Base-by-base conservation (phyloP, 2,797 vertebrate species). In the Glyptemys insculpta region DNA sequence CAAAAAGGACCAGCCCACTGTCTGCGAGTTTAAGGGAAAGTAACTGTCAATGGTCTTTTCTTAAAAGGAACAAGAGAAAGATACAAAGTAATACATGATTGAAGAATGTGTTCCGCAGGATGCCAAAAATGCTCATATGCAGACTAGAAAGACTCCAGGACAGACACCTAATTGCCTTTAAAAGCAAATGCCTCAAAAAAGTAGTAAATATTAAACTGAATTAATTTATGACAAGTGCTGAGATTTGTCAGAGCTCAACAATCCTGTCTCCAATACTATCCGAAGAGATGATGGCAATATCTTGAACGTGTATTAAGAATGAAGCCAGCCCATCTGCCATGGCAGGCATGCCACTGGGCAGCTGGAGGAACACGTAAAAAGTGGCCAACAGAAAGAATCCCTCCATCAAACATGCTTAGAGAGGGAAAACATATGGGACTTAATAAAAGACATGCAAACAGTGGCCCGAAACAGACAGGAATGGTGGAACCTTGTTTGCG, bases 371-470 rank as follows among this genome's bases (percentile, higher is more conserved):
- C 50, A 65, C 0, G 0, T 89, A 88, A 92, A 88, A 91, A 41
- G 34, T 6, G 72, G 84, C 86, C 90, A 89, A 85, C 89, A 93
- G 91, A 95, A 81, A 92, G 74, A 94, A 96, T 88, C 81, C 92
- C 93, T 88, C 97, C 79, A 94, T 92, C 89, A 88, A 50, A 72
- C 4, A 57, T 94, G 89, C 94, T 95, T 59, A 84, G 81, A 29
- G 96, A 57, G 25, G 16, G 85, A 79, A 78, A 79, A 59, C 76
- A 62, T 86, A 79, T 62, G 79, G 90, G 88, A 96, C 96, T 97
- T 96, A 90, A 97, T 91, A 94, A 96, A 91, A 85, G 81, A 94
- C 94, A 95, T 72, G 95, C 81, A 94, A 96, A 95, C 37, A 87
- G 88, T 89, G 92, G 89, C 79, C 93, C 81, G 93, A 91, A 88